Evolutionary conservation across 2,888 invertebrate genomes (phyloP).

Genomic region (Leptura quadrifasciata): DNA sequence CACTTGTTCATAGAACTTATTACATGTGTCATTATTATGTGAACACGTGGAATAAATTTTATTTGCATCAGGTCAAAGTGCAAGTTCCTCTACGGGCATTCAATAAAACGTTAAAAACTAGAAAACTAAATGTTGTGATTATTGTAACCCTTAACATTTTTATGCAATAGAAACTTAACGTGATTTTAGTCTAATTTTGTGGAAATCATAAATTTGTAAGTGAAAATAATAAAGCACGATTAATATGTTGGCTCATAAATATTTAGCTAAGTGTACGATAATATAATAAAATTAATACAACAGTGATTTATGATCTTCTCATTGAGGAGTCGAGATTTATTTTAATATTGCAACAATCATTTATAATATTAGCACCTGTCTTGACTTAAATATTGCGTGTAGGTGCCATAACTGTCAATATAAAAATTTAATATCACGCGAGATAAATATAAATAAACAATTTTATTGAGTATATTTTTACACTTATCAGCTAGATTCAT

Average conservation of each 20-base stretch:
- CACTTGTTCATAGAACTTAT: no score
- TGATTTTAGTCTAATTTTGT: not conserved
- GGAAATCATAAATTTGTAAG: not conserved
- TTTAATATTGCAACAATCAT: conserved; percentile 51
- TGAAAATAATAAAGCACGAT: conserved; percentile 10
- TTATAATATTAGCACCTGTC: conserved; percentile 54
- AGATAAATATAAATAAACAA: conserved; percentile 37
- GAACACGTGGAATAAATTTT: no score
- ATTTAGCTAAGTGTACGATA: conserved; percentile 13
- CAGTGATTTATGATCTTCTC: conserved; percentile 38
- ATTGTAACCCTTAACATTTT: no score
- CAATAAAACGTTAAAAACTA: no score
- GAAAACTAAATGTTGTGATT: no score
- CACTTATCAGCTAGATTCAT: conserved; percentile 8
- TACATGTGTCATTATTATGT: no score
- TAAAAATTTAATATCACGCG: conserved; percentile 44
- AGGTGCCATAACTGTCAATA: conserved; percentile 49
- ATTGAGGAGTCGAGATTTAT: conserved; percentile 53
- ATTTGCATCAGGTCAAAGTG: no score
- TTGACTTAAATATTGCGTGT: conserved; percentile 48
- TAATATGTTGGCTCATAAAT: conserved; percentile 10
- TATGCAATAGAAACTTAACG: not conserved
- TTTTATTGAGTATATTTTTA: conserved; percentile 24
- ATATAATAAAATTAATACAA: conserved; percentile 25
- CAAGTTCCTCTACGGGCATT: no score